Conservation (phyloP, 1,140 invertebrate genomes). For the Penaeus indicus region DNA sequence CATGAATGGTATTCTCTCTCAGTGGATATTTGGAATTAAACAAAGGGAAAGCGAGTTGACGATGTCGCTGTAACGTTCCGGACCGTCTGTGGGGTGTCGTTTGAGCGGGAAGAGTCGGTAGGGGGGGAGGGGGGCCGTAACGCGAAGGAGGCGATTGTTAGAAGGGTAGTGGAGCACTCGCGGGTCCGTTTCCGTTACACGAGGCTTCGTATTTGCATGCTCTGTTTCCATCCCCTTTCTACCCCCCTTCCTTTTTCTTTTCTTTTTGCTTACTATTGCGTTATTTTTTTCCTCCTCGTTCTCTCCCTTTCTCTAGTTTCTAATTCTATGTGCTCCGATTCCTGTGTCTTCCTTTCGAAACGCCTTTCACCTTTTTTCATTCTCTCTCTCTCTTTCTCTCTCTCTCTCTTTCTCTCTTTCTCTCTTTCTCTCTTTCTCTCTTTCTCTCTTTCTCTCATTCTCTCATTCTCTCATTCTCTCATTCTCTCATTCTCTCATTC, state of each 20-base stretch:
- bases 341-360: background rate
- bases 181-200: no score
- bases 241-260: background rate
- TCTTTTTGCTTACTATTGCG: background rate
- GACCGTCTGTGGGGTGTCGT: no score
- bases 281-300: background rate
- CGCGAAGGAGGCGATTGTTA: background rate
- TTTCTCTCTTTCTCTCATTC: conserved; percentile 10
- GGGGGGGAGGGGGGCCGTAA: background rate
- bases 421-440: conserved; percentile 12
- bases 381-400: background rate
- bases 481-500: background rate
- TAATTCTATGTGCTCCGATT: background rate
- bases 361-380: background rate
- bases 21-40: no score
- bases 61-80: no score
- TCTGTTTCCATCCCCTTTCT: background rate
- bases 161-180: no score
- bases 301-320: background rate
- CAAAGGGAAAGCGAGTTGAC: no score
- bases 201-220: no score
- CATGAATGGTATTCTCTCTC: no score
- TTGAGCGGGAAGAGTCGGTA: background rate
- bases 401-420: conserved; percentile 12
- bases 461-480: conserved; percentile 10